Base-by-base conservation (phyloP, 2,888 invertebrate genomes). In the Sialis fuliginosa region DNA sequence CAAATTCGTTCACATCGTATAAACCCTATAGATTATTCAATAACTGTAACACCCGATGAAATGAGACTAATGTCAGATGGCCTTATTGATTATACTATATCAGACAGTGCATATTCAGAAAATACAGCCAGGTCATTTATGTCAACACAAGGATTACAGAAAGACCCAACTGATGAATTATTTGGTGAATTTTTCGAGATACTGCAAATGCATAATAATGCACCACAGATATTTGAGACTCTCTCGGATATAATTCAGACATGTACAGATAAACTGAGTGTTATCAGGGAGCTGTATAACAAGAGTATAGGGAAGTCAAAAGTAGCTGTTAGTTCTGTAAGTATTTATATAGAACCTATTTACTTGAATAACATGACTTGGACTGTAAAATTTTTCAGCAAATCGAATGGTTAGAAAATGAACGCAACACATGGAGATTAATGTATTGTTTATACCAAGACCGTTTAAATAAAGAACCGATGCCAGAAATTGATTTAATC, bases 351-450 rank as follows among this genome's bases (percentile, higher is more conserved):
- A n/a, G n/a, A n/a, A n/a, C n/a, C n/a, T n/a, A n/a, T n/a, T n/a
- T n/a, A n/a, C n/a, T n/a, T n/a, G n/a, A n/a, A n/a, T n/a, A n/a
- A n/a, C n/a, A n/a, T n/a, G n/a, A n/a, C n/a, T n/a, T n/a, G n/a
- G n/a, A n/a, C n/a, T n/a, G n/a, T n/a, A n/a, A n/a, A n/a, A n/a
- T n/a, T 12, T 46, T 46, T 40, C 31, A 58, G 39, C 59, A 60
- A 49, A 62, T 62, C 48, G 48, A 49, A 32, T 79, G 77, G 77
- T 58, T 93, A 35, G 79, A 82, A 51, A 79, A 82, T 56, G 95
- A 95, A 61, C 75, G 84, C 33, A 85, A 88, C 57, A 91, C 88
- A 1, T 95, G 93, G 93, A 76, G 86, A 54, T 69, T 95, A 30
- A 59, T 93, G 5, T 77, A 80, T 55, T 83, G 83, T 51, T 65